Base-by-base conservation (phyloP, 2,113 vertebrate species). In the Marmota monax region DNA sequence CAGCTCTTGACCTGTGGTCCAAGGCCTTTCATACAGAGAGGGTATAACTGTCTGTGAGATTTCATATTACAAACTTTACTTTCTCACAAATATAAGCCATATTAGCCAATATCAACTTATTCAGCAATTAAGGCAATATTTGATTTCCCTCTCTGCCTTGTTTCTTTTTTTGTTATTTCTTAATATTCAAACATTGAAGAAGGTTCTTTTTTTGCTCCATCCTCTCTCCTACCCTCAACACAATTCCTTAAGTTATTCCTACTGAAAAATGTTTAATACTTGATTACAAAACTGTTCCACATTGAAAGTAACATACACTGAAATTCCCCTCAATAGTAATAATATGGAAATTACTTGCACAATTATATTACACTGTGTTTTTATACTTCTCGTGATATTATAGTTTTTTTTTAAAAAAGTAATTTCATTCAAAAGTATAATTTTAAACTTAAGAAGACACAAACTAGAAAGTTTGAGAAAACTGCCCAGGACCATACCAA, bases 271-370 rank as follows among this genome's bases (percentile, higher is more conserved):
- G n/a, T 17, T 73, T 61, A n/a, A 48, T 14, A 88, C 25, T 12
- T 84, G 10, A 45, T 22, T 56, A 6, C 53, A 89, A 95, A 87
- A 51, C 48, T 69, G 32, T 45, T 22, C 3, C 65, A 51, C 4
- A 92, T 86, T 94, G 86, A 90, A 78, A 95, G 92, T 67, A 84
- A 95, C 6, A 5, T 86, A 39, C 25, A 58, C 23, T 82, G 45
- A 88, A 56, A 79, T 72, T 79, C 23, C 32, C 73, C n/a, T 69
- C 45, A 61, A 18, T 58, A 37, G 23, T 58, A 84, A 80, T 73
- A 90, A 63, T 42, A 84, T 32, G 61, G 11, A 11, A 67, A 91
- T 16, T 53, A 4, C 9, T 78, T 42, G 92, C 84, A 89, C 7
- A 87, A 29, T 45, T 67, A 61, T n/a, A 82, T 29, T 45, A 73